phyloP scores from a whole-genome alignment of 1,140 invertebrate genomes.

The Sipha flava region DNA sequence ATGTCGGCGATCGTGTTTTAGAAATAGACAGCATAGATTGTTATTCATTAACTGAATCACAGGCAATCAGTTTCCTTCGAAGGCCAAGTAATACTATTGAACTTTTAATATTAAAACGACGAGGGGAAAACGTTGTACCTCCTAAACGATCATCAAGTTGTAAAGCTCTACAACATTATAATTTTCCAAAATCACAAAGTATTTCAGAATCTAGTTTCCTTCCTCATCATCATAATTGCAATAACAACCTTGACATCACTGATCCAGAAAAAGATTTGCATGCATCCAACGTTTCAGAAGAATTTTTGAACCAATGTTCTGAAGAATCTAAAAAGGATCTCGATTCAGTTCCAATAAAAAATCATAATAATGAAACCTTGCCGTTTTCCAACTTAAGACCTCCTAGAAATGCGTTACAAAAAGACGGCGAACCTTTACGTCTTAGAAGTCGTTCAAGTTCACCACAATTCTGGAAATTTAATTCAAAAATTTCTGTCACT shows the following conservation, averaged over 20 bases:
- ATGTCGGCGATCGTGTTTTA: constrained; percentile 33
- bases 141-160: constrained; percentile 22
- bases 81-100: constrained; percentile 32
- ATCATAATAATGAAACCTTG: not conserved
- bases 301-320: not conserved
- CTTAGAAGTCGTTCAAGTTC: constrained; percentile 13
- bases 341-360: not conserved
- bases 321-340: not conserved
- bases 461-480: constrained; percentile 2
- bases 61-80: constrained; percentile 22
- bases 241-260: not conserved
- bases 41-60: not conserved
- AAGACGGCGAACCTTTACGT: not conserved
- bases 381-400: constrained; percentile 15
- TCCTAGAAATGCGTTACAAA: not conserved
- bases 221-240: not conserved
- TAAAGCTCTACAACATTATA: constrained; percentile 8
- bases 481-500: not conserved
- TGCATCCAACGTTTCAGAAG: not conserved
- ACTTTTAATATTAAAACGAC: constrained; percentile 33
- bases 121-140: not conserved
- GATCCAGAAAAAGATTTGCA: not conserved
- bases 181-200: not conserved
- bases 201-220: not conserved
- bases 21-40: constrained; percentile 35